These are phyloP conservation scores for Azemiops feae DNA, from an alignment of 2,113 vertebrate species.

Conservation along the genomic window DNA sequence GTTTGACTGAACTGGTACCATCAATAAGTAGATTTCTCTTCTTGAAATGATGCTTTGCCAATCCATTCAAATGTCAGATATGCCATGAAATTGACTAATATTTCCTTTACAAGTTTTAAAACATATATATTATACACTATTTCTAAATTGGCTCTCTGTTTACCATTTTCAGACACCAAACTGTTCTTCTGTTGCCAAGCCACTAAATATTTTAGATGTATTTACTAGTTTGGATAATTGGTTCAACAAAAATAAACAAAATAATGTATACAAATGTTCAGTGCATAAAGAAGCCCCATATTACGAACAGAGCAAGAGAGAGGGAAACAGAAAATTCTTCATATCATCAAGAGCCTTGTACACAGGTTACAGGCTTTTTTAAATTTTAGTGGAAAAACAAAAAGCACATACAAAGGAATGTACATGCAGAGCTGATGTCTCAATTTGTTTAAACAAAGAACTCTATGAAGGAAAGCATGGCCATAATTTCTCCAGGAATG, in stretches of 20 bases:
- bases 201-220: constrained; percentile 2
- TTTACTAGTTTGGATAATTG: not conserved
- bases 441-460: not conserved
- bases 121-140: constrained; percentile 2
- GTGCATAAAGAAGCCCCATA: not conserved
- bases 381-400: not conserved
- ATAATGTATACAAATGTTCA: not conserved
- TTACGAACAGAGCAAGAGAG: not conserved
- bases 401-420: not conserved
- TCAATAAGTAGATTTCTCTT: not conserved
- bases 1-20: not conserved
- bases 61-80: not conserved
- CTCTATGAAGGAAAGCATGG: not conserved
- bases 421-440: not conserved
- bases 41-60: not conserved
- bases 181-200: not conserved
- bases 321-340: not conserved
- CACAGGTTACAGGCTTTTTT: not conserved
- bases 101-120: not conserved
- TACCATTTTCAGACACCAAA: constrained; percentile 21
- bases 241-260: not conserved
- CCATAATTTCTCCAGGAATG: not conserved
- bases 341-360: not conserved
- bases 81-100: not conserved
- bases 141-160: not conserved